Conservation (phyloP, 2,113 vertebrate species). For the Thamnaconus septentrionalis region DNA sequence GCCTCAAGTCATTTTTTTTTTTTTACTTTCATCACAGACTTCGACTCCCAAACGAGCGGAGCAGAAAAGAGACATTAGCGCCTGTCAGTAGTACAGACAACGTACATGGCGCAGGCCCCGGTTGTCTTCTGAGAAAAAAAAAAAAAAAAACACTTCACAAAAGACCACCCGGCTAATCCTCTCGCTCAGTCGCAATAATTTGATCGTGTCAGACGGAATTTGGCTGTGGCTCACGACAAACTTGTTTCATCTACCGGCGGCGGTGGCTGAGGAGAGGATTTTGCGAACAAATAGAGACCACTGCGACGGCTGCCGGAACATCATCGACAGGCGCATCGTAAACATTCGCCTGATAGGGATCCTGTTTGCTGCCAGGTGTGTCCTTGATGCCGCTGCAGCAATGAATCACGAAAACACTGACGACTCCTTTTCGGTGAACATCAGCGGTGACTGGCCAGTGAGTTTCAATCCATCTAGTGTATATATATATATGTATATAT, state of each 20-base stretch:
- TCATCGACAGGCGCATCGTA: slow-evolving; percentile 28
- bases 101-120: no score
- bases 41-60: no score
- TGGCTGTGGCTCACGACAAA: not conserved
- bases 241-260: not conserved
- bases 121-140: no score
- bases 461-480: slow-evolving; percentile 48
- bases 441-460: no score
- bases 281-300: slow-evolving; percentile 33
- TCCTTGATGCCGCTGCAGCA: slow-evolving; percentile 21
- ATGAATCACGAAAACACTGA: no score
- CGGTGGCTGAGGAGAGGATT: slow-evolving; percentile 19
- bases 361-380: slow-evolving; percentile 35
- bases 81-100: no score
- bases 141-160: no score
- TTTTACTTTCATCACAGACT: no score
- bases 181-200: not conserved
- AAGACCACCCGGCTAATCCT: not conserved
- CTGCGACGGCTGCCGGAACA: slow-evolving; percentile 16
- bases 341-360: slow-evolving; percentile 20
- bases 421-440: no score
- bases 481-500: slow-evolving; percentile 1
- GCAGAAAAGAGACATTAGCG: no score
- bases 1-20: no score
- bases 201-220: not conserved